phyloP scores from a whole-genome alignment of 2,113 vertebrate genomes.

The Colistium nudipinnis region DNA sequence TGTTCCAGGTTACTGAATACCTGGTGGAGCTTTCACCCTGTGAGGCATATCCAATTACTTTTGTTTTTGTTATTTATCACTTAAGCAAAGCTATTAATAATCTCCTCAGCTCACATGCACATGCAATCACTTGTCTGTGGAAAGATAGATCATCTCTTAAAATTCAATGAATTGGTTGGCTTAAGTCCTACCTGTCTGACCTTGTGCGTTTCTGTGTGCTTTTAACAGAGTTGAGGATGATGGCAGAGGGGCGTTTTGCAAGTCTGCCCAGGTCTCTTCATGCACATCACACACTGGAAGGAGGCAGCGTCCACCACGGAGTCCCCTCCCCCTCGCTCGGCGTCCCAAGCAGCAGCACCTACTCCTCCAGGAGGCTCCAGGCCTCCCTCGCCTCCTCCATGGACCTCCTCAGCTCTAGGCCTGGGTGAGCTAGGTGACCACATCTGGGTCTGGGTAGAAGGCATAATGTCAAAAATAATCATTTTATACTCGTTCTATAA shows the following conservation, averaged over 20 bases:
- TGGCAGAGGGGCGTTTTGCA: slow-evolving; percentile 94
- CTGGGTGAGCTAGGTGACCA: slow-evolving; percentile 73
- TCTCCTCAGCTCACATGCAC: too few species aligned
- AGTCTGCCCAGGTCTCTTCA: slow-evolving; percentile 87
- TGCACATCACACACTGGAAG: slow-evolving; percentile 75
- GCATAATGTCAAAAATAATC: neutral
- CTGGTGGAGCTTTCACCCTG: neutral
- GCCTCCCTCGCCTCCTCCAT: slow-evolving; percentile 86
- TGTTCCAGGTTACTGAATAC: neutral
- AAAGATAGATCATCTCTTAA: too few species aligned
- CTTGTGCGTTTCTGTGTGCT: slow-evolving; percentile 4
- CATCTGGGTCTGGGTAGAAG: neutral
- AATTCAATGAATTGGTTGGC: too few species aligned
- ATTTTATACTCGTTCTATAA: neutral
- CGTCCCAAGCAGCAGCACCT: slow-evolving; percentile 21
- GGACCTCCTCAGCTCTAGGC: slow-evolving; percentile 91
- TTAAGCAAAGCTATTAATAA: too few species aligned
- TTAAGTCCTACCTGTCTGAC: too few species aligned
- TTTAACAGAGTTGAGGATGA: slow-evolving; percentile 87
- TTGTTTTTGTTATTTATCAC: neutral
- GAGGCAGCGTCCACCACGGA: slow-evolving; percentile 76
- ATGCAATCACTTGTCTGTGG: too few species aligned
- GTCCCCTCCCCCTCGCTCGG: slow-evolving; percentile 25
- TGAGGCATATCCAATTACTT: neutral
- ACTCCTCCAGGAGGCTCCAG: slow-evolving; percentile 64